These are phyloP conservation scores for Ommatoiulus sabulosus DNA, from an alignment of 2,888 invertebrate species.

Conservation along the genomic window DNA sequence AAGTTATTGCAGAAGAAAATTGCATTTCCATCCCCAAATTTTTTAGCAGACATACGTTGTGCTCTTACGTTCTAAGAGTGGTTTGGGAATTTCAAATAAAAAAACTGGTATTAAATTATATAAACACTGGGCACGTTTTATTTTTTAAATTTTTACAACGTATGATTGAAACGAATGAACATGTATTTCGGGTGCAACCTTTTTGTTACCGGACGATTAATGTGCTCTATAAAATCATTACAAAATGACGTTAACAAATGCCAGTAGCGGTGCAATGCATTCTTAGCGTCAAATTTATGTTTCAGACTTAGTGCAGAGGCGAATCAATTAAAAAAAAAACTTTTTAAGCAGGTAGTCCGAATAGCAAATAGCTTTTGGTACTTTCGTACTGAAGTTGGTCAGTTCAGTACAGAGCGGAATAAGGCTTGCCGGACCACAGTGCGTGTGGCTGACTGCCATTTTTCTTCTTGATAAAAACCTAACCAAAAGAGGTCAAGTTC, in stretches of 20 bases:
- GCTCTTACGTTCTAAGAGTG: neutral
- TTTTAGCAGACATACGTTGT: neutral
- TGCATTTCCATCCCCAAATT: constrained; percentile 17
- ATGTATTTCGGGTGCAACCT: neutral
- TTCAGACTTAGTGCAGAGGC: neutral
- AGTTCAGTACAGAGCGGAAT: neutral
- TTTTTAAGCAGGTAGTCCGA: neutral
- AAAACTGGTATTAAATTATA: neutral
- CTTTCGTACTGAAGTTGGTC: neutral
- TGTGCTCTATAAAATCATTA: constrained; percentile 14
- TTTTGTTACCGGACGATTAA: neutral
- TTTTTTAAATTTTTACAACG: neutral
- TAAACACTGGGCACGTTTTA: neutral
- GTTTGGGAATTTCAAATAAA: neutral
- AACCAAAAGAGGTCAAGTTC: constrained; percentile 20
- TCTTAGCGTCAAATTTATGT: neutral
- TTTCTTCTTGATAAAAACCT: constrained; percentile 25
- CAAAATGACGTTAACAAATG: neutral
- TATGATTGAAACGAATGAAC: neutral
- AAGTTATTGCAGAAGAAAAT: neutral
- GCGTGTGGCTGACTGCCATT: constrained; percentile 18
- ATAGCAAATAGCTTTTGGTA: neutral
- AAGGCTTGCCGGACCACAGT: neutral
- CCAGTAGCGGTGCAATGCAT: neutral
- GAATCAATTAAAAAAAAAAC: neutral